Conservation (phyloP, 2,113 vertebrate genomes). For the Chiloscyllium plagiosum region DNA sequence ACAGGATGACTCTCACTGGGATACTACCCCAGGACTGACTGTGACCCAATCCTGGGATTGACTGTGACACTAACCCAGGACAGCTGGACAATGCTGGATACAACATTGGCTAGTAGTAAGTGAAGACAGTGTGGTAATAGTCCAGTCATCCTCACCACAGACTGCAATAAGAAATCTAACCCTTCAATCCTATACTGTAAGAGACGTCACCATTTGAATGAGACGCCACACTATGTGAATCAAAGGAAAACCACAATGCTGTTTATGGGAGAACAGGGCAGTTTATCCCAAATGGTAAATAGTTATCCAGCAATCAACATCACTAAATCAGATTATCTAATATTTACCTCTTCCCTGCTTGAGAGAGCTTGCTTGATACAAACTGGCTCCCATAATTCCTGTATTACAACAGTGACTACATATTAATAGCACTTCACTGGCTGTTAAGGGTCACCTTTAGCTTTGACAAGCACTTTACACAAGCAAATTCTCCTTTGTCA, state of each 20-base stretch:
- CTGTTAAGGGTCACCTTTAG: background rate
- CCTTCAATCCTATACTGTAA: background rate
- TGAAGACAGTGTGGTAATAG: background rate
- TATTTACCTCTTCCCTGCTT: background rate
- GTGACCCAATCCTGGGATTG: background rate
- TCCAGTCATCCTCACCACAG: background rate
- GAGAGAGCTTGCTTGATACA: background rate
- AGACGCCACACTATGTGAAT: background rate
- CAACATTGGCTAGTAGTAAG: no score
- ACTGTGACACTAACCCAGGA: background rate
- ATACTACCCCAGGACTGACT: background rate
- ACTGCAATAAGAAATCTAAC: background rate
- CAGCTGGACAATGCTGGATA: background rate
- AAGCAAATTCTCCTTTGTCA: background rate
- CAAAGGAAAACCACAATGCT: background rate
- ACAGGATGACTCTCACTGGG: background rate
- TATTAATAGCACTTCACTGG: background rate
- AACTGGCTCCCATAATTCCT: background rate
- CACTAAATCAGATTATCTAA: background rate
- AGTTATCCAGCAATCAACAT: background rate
- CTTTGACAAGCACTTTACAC: background rate
- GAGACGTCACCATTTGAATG: background rate
- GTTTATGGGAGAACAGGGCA: background rate
- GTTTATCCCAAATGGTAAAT: background rate
- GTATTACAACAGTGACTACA: background rate